Evolutionary conservation across 2,888 invertebrate species (phyloP).

Genomic region (Erebia aethiops): DNA sequence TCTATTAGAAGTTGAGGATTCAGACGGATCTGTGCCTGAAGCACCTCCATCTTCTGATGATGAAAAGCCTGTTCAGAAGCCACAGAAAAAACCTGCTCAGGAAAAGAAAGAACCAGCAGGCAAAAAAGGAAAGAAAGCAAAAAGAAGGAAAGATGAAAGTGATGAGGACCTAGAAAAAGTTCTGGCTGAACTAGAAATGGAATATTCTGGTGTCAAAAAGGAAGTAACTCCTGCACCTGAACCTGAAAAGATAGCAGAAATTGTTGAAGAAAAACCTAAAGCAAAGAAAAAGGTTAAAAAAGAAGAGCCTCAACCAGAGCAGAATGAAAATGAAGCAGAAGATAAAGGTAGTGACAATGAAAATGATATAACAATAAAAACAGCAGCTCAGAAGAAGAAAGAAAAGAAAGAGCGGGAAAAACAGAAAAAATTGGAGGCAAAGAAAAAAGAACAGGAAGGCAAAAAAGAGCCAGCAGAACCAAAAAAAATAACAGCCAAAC

Average conservation of each 20-base stretch:
- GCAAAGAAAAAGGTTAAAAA: constrained; percentile 69
- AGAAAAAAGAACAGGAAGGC: constrained; percentile 76
- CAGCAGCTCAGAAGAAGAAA: constrained; percentile 94
- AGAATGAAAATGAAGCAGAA: constrained; percentile 55
- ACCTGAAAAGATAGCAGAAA: constrained; percentile 61
- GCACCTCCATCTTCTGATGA: constrained; percentile 75
- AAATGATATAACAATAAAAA: constrained; percentile 86
- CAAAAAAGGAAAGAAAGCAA: constrained; percentile 88
- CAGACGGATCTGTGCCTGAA: constrained; percentile 75
- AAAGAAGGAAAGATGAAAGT: constrained; percentile 89
- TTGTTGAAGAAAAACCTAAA: constrained; percentile 67
- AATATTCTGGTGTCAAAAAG: constrained; percentile 87
- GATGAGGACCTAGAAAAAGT: constrained; percentile 93
- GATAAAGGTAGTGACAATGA: constrained; percentile 80
- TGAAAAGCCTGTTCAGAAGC: constrained; percentile 66
- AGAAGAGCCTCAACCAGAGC: constrained; percentile 58
- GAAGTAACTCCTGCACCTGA: constrained; percentile 71
- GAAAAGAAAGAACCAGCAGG: constrained; percentile 78
- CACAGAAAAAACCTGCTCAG: constrained; percentile 62
- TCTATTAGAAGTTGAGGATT: constrained; percentile 86
- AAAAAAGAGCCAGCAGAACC: constrained; percentile 60
- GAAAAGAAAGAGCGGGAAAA: constrained; percentile 93
- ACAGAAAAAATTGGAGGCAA: constrained; percentile 88
- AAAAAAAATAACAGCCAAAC: constrained; percentile 50
- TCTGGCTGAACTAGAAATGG: constrained; percentile 91